Percentiles rank a stretch among this genome's conserved stretches.
These are phyloP conservation scores for Melozone crissalis DNA, from an alignment of 2,113 vertebrate genomes.

Conservation along the genomic window DNA sequence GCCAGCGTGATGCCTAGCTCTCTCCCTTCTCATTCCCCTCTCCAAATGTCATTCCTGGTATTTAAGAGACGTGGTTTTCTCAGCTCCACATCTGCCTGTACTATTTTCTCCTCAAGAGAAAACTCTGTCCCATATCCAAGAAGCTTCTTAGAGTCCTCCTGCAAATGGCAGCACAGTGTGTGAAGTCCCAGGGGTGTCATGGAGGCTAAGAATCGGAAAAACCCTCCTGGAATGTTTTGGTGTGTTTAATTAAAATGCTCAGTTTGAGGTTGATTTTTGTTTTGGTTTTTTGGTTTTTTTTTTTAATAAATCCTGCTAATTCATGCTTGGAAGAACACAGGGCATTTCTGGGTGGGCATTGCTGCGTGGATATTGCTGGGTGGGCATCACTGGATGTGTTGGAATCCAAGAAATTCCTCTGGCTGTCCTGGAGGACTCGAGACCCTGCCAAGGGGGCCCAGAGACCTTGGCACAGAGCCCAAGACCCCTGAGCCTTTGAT, in stretches of 20 bases:
- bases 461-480: too few relatives aligned
- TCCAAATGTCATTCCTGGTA: neutral
- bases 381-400: neutral
- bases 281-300: neutral
- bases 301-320: neutral
- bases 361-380: neutral
- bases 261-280: neutral
- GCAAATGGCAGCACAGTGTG: too few relatives aligned
- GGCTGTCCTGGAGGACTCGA: too few relatives aligned
- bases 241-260: neutral
- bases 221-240: neutral
- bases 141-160: neutral
- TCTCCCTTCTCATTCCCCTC: neutral
- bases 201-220: neutral
- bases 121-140: neutral
- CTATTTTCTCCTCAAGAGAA: neutral
- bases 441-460: too few relatives aligned
- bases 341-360: neutral
- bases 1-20: fast-evolving
- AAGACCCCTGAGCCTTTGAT: too few relatives aligned
- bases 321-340: neutral
- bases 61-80: neutral
- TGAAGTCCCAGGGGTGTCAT: neutral
- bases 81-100: neutral
- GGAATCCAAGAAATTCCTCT: too few relatives aligned